Conservation (phyloP, 2,888 invertebrate genomes). For the Leptopilina myrica region DNA sequence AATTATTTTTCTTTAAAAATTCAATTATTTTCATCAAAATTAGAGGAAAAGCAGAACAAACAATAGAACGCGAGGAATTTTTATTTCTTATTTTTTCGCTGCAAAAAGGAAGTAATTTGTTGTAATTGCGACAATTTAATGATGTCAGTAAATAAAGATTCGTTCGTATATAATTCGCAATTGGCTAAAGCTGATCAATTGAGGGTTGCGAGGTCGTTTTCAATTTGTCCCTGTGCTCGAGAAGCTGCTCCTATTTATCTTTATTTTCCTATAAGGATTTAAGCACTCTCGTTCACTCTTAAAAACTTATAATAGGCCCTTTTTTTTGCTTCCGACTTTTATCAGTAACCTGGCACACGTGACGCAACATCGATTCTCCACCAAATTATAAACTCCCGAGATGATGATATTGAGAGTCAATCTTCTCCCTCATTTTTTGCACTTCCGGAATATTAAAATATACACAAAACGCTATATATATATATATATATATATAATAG, state of each 20-base stretch:
- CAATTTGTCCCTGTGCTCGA: conserved; percentile 20
- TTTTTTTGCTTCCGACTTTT: conserved; percentile 8
- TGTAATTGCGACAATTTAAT: conserved; percentile 32
- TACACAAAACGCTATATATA: background rate
- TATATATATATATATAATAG: too few relatives aligned
- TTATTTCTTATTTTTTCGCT: too few relatives aligned
- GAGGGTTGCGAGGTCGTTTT: conserved; percentile 11
- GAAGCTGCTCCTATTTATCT: conserved; percentile 10
- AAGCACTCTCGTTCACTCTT: background rate
- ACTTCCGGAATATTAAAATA: conserved; percentile 14
- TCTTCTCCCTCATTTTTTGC: background rate
- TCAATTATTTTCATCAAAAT: too few relatives aligned
- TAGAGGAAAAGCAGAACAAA: too few relatives aligned
- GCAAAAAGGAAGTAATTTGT: conserved; percentile 2
- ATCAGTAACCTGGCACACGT: conserved; percentile 9
- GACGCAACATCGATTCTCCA: background rate
- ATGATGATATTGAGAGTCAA: conserved; percentile 15
- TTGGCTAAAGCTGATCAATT: conserved; percentile 36
- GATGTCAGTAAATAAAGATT: conserved; percentile 36
- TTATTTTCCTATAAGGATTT: conserved; percentile 11
- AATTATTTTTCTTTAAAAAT: too few relatives aligned
- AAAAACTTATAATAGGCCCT: conserved; percentile 11
- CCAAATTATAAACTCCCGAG: conserved; percentile 7
- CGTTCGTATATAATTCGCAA: conserved; percentile 35
- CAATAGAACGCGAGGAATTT: too few relatives aligned